Conservation (phyloP, 2,888 invertebrate species). For the Caenorhabditis sp. region DNA sequence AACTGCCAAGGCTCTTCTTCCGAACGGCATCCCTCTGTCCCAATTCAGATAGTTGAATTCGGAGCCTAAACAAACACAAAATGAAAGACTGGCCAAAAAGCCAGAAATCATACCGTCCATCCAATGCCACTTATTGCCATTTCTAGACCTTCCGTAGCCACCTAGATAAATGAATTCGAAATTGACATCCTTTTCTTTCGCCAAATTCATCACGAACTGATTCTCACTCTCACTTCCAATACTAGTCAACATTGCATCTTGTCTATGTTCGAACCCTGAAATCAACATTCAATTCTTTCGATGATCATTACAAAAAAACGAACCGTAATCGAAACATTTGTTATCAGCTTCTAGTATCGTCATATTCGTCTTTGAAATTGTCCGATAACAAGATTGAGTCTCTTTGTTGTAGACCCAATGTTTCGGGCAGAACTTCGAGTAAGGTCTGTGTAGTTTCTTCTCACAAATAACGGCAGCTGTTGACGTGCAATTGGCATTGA, state of each 20-base stretch:
- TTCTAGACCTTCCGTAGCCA: constrained; percentile 74
- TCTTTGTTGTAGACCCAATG: constrained; percentile 72
- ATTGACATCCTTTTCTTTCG: constrained; percentile 64
- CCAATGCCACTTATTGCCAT: constrained; percentile 77
- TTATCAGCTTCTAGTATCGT: constrained; percentile 76
- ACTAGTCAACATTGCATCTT: constrained; percentile 76
- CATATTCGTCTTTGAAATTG: constrained; percentile 68
- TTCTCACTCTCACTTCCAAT: constrained; percentile 72
- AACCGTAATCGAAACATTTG: constrained; percentile 71
- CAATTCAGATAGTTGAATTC: constrained; percentile 72
- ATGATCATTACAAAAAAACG: constrained; percentile 16
- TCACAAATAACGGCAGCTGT: constrained; percentile 73
- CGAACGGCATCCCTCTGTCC: constrained; percentile 73
- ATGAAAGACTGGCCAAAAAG: not conserved
- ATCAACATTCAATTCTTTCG: not conserved
- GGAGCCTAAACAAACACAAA: constrained; percentile 41
- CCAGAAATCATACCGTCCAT: constrained; percentile 71
- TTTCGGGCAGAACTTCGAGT: constrained; percentile 72
- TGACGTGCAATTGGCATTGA: constrained; percentile 68
- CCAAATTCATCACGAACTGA: constrained; percentile 72
- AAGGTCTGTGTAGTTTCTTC: constrained; percentile 66
- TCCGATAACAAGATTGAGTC: constrained; percentile 73
- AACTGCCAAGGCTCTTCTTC: constrained; percentile 69
- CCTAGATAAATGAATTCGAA: constrained; percentile 75
- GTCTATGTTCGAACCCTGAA: constrained; percentile 71